These are phyloP conservation scores for Antheraea mylitta DNA, from an alignment of 1,140 invertebrate genomes.

Conservation along the genomic window DNA sequence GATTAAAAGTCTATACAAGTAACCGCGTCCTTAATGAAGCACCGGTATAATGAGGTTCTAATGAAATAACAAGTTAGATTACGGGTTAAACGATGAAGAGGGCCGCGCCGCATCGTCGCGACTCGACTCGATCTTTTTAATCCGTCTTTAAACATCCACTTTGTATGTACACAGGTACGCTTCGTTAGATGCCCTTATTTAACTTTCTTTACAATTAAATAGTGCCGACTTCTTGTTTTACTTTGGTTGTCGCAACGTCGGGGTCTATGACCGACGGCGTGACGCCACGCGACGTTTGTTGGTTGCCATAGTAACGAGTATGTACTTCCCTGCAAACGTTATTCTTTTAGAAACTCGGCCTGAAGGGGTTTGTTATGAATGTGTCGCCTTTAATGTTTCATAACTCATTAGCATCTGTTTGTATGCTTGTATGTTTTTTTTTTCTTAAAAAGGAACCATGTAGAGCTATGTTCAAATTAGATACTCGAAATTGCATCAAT, in stretches of 20 bases:
- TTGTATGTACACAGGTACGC: constrained; percentile 19
- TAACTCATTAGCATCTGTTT: constrained; percentile 31
- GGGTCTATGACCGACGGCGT: constrained; percentile 62
- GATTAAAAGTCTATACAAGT: constrained; percentile 23
- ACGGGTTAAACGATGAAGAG: constrained; percentile 30
- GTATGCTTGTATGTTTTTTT: background rate
- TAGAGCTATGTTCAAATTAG: no score
- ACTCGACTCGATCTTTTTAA: constrained; percentile 17
- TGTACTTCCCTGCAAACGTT: constrained; percentile 29
- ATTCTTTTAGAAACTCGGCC: constrained; percentile 23
- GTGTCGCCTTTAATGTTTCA: constrained; percentile 27
- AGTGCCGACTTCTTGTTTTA: constrained; percentile 65
- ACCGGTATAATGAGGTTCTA: constrained; percentile 25
- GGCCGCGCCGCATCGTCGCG: constrained; percentile 11
- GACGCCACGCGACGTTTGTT: constrained; percentile 20
- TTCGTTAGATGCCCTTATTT: constrained; percentile 48
- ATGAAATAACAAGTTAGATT: constrained; percentile 47
- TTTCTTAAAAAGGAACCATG: no score
- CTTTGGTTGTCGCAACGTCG: constrained; percentile 62
- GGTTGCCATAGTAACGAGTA: constrained; percentile 59
- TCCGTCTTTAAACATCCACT: constrained; percentile 24
- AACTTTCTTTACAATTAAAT: constrained; percentile 55
- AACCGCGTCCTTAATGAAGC: constrained; percentile 25
- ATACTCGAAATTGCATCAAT: no score
- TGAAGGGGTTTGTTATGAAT: constrained; percentile 41